Conservation (phyloP, 1,140 invertebrate species). For the Bactericera cockerelli region DNA sequence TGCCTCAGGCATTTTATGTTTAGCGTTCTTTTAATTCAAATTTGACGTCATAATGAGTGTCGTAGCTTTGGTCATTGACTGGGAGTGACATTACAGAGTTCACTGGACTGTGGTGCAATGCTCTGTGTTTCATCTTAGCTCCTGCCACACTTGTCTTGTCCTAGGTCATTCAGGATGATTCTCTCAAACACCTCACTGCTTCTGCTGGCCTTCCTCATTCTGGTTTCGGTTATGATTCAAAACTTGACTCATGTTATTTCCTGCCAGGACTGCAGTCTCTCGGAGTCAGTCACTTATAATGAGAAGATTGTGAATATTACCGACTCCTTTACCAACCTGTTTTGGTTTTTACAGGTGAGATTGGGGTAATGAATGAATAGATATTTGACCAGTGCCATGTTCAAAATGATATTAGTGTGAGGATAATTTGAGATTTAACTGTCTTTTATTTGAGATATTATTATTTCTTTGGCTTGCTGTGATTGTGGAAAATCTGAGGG, state of each 20-base stretch:
- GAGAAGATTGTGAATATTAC: conserved; percentile 27
- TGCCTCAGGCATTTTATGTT: too few species aligned
- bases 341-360: conserved; percentile 63
- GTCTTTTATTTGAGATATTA: conserved; percentile 1
- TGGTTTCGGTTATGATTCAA: background rate
- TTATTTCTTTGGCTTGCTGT: background rate
- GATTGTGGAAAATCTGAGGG: too few species aligned
- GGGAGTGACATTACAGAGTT: too few species aligned
- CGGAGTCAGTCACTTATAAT: background rate
- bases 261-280: background rate
- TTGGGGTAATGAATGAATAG: conserved; percentile 11
- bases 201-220: background rate
- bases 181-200: background rate
- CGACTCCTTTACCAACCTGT: conserved; percentile 38
- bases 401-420: too few species aligned
- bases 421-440: too few species aligned
- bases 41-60: too few species aligned
- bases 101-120: too few species aligned
- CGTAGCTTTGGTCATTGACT: too few species aligned
- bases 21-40: too few species aligned
- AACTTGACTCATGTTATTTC: background rate
- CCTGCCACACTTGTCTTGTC: too few species aligned
- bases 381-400: too few species aligned
- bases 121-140: too few species aligned
- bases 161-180: background rate